Conservation (phyloP, 2,113 vertebrate genomes). For the Callochromis pleurospilus region DNA sequence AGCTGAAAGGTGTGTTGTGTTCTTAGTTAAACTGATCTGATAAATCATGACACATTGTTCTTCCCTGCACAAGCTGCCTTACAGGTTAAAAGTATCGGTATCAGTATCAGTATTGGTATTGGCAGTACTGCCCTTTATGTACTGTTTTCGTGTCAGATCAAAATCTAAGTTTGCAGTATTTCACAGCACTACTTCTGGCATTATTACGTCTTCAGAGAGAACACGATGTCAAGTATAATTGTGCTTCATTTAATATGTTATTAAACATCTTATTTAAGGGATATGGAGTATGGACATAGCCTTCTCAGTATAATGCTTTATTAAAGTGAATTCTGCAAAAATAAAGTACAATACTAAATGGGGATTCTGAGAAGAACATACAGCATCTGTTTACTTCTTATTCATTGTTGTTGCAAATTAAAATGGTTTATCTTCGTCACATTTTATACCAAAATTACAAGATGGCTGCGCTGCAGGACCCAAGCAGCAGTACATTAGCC, state of each 20-base stretch:
- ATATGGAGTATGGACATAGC: not conserved
- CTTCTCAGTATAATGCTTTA: not conserved
- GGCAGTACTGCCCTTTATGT: not conserved
- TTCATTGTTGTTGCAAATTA: not conserved
- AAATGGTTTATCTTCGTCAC: not conserved
- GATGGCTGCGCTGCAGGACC: not conserved
- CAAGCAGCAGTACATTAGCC: not conserved
- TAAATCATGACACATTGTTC: not conserved
- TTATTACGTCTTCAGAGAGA: not conserved
- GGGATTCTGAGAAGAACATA: not conserved
- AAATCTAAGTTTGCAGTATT: not conserved
- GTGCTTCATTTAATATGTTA: not conserved
- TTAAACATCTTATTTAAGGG: not conserved
- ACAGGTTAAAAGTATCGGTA: not conserved
- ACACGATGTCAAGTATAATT: not conserved
- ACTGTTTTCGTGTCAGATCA: not conserved
- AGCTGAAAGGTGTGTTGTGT: not conserved
- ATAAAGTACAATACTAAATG: not conserved
- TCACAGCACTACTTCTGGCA: not conserved
- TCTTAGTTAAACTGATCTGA: not conserved
- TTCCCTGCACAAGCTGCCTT: not conserved
- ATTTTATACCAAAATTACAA: conserved; percentile 10
- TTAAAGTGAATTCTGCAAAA: not conserved
- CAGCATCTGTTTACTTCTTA: not conserved
- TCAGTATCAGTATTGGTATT: not conserved